These are phyloP conservation scores for Chloromyia formosa DNA, from an alignment of 2,888 invertebrate genomes.

Conservation along the genomic window DNA sequence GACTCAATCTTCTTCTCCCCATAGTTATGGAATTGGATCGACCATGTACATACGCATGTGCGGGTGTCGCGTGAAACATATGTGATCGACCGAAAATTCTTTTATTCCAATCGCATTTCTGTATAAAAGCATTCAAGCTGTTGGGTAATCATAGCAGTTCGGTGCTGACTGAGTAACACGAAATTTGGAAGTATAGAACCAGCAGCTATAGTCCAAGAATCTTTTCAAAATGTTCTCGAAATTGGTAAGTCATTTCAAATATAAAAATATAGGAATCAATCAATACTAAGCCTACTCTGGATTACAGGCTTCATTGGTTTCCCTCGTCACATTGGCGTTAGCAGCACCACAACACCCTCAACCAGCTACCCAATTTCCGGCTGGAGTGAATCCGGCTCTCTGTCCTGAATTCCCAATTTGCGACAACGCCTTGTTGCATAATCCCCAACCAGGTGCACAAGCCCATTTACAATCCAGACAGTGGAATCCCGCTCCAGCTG, in stretches of 20 bases:
- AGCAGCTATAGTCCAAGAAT: constrained; percentile 61
- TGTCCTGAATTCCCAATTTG: constrained; percentile 67
- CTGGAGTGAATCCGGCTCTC: constrained; percentile 65
- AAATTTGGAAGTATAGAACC: constrained; percentile 62
- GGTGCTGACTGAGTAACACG: constrained; percentile 57
- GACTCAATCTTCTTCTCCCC: too few species aligned
- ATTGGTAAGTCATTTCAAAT: constrained; percentile 59
- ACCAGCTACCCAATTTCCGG: constrained; percentile 64
- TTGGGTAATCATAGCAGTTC: constrained; percentile 57
- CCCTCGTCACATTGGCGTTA: constrained; percentile 58
- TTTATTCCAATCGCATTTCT: background rate
- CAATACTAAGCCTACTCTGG: background rate
- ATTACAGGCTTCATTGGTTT: constrained; percentile 45
- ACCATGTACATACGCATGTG: too few species aligned
- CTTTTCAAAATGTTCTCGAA: constrained; percentile 60
- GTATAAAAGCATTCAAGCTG: constrained; percentile 1
- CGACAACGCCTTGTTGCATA: constrained; percentile 64
- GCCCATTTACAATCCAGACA: background rate
- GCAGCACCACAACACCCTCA: constrained; percentile 62
- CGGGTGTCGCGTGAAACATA: too few species aligned
- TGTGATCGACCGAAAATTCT: too few species aligned
- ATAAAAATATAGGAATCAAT: background rate
- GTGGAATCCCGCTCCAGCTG: constrained; percentile 46
- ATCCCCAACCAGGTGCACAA: constrained; percentile 53
- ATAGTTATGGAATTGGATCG: too few species aligned